phyloP scores from a whole-genome alignment of 2,113 vertebrate genomes.

The Triplophysa rosa region DNA sequence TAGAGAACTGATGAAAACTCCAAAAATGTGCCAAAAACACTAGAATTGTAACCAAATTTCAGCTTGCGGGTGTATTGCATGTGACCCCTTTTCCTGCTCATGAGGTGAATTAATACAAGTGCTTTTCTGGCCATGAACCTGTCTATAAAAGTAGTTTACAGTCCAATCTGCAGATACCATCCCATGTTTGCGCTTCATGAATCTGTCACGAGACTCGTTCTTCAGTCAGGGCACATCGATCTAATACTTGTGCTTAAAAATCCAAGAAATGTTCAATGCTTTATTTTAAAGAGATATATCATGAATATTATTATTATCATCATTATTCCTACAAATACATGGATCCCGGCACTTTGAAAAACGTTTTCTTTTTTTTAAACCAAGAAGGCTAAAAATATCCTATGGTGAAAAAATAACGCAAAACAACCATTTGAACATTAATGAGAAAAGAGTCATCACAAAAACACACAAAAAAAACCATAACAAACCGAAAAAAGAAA shows the following conservation, averaged over 20 bases:
- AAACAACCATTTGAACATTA: conserved; percentile 65
- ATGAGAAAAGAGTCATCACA: conserved; percentile 58
- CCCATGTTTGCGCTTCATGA: background rate
- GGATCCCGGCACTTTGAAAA: conserved; percentile 79
- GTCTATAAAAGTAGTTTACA: background rate
- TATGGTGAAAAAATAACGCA: conserved; percentile 74
- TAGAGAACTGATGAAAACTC: too few relatives aligned
- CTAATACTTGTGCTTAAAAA: conserved; percentile 75
- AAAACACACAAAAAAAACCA: conserved; percentile 69
- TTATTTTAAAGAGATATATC: conserved; percentile 64
- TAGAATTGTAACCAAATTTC: too few relatives aligned
- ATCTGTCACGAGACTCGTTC: background rate
- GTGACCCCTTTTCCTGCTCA: background rate
- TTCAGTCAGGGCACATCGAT: conserved; percentile 60
- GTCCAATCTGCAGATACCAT: background rate
- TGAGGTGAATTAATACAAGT: background rate
- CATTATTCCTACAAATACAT: conserved; percentile 81
- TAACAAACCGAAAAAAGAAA: conserved; percentile 66
- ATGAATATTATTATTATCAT: conserved; percentile 67
- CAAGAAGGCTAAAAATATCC: conserved; percentile 77
- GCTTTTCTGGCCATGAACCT: background rate
- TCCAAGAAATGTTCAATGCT: conserved; percentile 78
- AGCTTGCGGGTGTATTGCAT: background rate
- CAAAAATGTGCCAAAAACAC: too few relatives aligned
- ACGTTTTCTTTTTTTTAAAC: conserved; percentile 73